Percentiles rank a stretch among this genome's conserved stretches.
phyloP scores from a whole-genome alignment of 2,113 vertebrate species.

The Cairina moschata region DNA sequence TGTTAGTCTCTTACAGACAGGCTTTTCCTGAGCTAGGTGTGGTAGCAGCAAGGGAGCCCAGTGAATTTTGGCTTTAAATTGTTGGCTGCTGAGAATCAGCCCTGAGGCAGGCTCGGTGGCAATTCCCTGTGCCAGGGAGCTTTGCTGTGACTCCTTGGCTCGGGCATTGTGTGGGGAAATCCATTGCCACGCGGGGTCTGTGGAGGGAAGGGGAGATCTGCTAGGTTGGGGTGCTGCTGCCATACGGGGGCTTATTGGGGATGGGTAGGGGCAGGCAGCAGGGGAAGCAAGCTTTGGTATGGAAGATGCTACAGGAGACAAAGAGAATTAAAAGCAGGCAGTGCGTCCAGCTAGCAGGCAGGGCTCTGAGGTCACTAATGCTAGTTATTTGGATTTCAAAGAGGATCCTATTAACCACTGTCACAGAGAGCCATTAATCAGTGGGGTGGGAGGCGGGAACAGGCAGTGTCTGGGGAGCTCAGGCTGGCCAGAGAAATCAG shows the following conservation, averaged over 20 bases:
- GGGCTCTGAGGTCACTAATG: constrained; percentile 40
- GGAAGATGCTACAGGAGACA: neutral
- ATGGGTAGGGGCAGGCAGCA: neutral
- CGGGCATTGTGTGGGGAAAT: neutral
- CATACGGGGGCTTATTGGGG: neutral
- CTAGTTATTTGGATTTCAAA: constrained; percentile 59
- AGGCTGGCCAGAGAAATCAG: constrained; percentile 25
- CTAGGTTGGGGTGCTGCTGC: neutral
- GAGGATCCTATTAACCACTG: constrained; percentile 48
- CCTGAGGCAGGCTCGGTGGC: neutral
- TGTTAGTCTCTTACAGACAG: constrained; percentile 54
- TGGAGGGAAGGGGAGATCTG: fast-evolving
- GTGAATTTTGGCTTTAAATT: constrained; percentile 36
- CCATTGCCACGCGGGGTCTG: neutral
- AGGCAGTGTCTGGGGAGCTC: neutral
- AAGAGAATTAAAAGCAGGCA: constrained; percentile 16
- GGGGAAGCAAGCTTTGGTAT: neutral
- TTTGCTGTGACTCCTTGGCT: constrained; percentile 4
- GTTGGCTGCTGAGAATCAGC: constrained; percentile 32
- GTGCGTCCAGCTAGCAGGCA: neutral
- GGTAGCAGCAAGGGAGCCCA: neutral
- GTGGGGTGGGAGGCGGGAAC: neutral
- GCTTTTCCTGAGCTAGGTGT: constrained; percentile 47
- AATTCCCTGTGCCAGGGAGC: neutral
- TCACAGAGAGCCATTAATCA: constrained; percentile 31